A percentile compares a stretch with the other conserved stretches of the same genome.
Conservation (phyloP, 2,113 vertebrate species). For the Cairina moschata region DNA sequence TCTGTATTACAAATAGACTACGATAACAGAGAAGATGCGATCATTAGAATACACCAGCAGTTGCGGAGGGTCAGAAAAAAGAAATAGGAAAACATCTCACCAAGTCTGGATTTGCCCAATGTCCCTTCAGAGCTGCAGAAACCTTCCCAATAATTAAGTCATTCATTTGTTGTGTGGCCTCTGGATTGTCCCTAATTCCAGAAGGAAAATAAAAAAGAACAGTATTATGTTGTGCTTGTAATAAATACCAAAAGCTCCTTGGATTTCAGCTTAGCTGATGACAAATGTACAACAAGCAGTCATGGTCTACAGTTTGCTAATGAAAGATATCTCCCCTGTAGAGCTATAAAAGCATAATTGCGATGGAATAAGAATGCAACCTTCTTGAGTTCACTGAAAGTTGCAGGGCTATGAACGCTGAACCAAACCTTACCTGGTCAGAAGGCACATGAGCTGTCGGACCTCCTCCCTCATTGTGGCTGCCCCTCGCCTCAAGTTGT, state of each 20-base stretch:
- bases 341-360: background rate
- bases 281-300: background rate
- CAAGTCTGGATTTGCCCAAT: constrained; percentile 98
- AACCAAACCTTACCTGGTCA: constrained; percentile 84
- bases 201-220: background rate
- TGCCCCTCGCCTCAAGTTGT: constrained; percentile 91
- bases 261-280: background rate
- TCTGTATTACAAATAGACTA: background rate
- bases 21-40: background rate
- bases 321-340: rapidly evolving
- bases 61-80: background rate
- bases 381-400: background rate
- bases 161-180: constrained; percentile 98
- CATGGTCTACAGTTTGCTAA: background rate
- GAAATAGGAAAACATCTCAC: constrained; percentile 71
- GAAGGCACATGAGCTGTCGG: constrained; percentile 96
- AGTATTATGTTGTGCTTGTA: background rate
- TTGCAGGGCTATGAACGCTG: background rate
- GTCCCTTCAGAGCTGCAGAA: constrained; percentile 94
- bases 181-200: constrained; percentile 90
- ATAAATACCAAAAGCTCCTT: background rate
- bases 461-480: constrained; percentile 95
- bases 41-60: background rate
- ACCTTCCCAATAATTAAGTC: constrained; percentile 97
- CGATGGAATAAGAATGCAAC: rapidly evolving